Conservation (phyloP, 2,888 invertebrate genomes). For the Campoplex nolae region DNA sequence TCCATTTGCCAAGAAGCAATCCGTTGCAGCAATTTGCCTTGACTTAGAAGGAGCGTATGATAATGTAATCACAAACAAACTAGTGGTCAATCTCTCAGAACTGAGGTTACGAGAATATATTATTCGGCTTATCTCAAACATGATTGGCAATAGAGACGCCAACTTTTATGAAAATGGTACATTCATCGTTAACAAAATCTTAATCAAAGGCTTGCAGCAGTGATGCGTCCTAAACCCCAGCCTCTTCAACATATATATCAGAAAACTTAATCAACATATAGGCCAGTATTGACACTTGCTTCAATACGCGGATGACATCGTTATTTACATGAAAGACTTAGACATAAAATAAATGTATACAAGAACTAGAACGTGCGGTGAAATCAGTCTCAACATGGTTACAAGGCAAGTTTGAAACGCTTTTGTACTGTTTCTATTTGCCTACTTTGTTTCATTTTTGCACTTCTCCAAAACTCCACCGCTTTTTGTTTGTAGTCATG, state of each 20-base stretch:
- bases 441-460: no score
- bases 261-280: slow-evolving; percentile 19
- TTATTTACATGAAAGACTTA: not conserved
- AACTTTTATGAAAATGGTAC: slow-evolving; percentile 36
- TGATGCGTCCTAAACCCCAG: slow-evolving; percentile 2
- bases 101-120: not conserved
- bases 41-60: slow-evolving; percentile 65
- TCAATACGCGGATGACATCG: slow-evolving; percentile 25
- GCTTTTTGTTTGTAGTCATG: no score
- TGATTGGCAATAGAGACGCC: not conserved
- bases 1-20: slow-evolving; percentile 22
- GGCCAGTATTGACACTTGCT: not conserved
- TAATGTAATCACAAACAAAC: slow-evolving; percentile 26
- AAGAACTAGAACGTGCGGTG: not conserved
- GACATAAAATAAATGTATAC: not conserved
- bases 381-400: not conserved
- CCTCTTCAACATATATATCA: slow-evolving; percentile 12
- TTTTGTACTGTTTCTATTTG: no score
- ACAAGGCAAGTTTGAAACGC: no score
- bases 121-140: slow-evolving; percentile 1
- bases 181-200: not conserved
- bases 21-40: slow-evolving; percentile 36
- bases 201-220: slow-evolving; percentile 24
- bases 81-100: slow-evolving; percentile 22
- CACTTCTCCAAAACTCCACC: no score